Evolutionary conservation across 2,888 invertebrate species (phyloP).

Genomic region (Gryllus longicercus): DNA sequence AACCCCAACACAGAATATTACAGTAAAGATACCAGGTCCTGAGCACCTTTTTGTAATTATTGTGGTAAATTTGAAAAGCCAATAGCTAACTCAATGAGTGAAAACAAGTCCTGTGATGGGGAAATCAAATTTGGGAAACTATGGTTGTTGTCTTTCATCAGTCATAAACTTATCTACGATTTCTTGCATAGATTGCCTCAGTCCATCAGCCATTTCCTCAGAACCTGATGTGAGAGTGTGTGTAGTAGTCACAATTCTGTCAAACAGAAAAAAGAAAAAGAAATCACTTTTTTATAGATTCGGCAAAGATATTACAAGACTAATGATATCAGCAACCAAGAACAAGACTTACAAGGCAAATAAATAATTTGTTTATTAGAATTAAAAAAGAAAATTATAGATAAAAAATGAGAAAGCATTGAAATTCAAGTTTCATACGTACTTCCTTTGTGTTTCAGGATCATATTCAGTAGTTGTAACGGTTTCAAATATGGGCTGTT

Average conservation of each 20-base stretch:
- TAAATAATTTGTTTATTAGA: conserved; percentile 5
- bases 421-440: conserved; percentile 39
- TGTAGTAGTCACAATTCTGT: conserved; percentile 53
- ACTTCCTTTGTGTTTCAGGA: conserved; percentile 55
- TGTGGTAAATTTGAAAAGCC: not conserved
- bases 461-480: conserved; percentile 53
- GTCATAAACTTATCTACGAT: conserved; percentile 55
- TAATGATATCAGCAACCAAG: not conserved
- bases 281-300: too few species aligned
- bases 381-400: not conserved
- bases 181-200: conserved; percentile 54
- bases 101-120: not conserved
- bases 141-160: conserved; percentile 47
- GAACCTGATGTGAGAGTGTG: conserved; percentile 46
- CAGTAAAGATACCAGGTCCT: not conserved
- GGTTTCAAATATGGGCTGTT: conserved; percentile 53
- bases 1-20: not conserved
- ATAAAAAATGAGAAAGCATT: not conserved
- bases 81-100: not conserved
- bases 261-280: not conserved
- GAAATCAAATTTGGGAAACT: not conserved
- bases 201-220: conserved; percentile 45
- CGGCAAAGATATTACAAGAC: not conserved
- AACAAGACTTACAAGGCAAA: not conserved
- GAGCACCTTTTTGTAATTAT: not conserved